Evolutionary conservation across 2,113 vertebrate genomes (phyloP).

Genomic region (Limanda limanda): DNA sequence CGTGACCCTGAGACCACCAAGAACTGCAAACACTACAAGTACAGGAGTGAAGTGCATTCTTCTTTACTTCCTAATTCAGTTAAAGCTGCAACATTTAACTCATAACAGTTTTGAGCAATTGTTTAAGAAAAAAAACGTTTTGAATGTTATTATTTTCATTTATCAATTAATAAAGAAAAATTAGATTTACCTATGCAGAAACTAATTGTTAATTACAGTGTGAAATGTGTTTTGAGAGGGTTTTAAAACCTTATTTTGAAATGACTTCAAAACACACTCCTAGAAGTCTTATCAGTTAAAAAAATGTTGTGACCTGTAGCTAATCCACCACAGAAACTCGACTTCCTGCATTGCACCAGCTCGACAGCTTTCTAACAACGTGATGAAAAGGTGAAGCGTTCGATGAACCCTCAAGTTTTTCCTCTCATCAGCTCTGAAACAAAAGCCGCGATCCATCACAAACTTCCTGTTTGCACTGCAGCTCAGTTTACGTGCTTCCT

Average conservation of each 20-base stretch:
- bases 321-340: neutral
- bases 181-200: too few relatives aligned
- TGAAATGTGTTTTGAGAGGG: too few relatives aligned
- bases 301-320: too few relatives aligned
- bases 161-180: too few relatives aligned
- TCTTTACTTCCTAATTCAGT: neutral
- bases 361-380: constrained; percentile 45
- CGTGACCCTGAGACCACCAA: constrained; percentile 62
- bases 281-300: too few relatives aligned
- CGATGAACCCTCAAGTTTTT: constrained; percentile 50
- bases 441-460: constrained; percentile 66
- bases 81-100: neutral
- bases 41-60: too few relatives aligned
- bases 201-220: too few relatives aligned
- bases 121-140: neutral
- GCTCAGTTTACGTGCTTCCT: constrained; percentile 75
- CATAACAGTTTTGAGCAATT: too few relatives aligned
- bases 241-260: neutral
- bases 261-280: too few relatives aligned
- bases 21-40: constrained; percentile 30
- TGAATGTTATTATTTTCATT: neutral
- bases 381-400: constrained; percentile 26
- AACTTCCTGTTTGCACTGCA: constrained; percentile 70
- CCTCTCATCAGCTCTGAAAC: constrained; percentile 38
- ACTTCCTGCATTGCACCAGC: constrained; percentile 38